Conservation (phyloP, 2,797 vertebrate genomes). For the Limnodromus scolopaceus region DNA sequence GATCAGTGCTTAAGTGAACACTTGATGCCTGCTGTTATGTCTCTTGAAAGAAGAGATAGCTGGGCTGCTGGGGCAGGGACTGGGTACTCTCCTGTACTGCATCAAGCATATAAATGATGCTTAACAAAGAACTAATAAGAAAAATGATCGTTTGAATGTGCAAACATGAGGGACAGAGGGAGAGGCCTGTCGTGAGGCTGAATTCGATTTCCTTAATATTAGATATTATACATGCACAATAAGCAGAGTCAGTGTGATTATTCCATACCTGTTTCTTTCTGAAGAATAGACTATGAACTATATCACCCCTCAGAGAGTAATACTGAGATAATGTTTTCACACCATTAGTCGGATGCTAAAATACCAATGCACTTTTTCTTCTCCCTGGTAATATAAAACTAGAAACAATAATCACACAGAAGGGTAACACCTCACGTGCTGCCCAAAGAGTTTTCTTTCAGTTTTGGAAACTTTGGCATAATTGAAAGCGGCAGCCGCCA, state of each 20-base stretch:
- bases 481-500: background rate
- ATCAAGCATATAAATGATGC: background rate
- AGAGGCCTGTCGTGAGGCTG: background rate
- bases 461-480: background rate
- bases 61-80: background rate
- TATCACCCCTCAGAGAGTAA: slow-evolving; percentile 16
- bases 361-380: background rate
- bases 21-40: background rate
- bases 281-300: background rate
- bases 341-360: slow-evolving; percentile 32
- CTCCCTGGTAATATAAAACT: background rate
- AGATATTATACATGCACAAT: background rate
- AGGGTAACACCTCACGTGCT: background rate
- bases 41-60: background rate
- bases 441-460: background rate
- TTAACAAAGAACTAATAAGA: background rate
- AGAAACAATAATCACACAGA: background rate
- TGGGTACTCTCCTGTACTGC: background rate
- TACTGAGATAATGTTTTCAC: slow-evolving; percentile 20
- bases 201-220: background rate
- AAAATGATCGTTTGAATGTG: background rate
- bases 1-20: background rate
- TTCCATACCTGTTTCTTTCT: slow-evolving; percentile 16
- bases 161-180: background rate
- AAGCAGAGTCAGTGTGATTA: background rate